phyloP scores from a whole-genome alignment of 2,888 invertebrate genomes.

The Megastigmus dorsalis region DNA sequence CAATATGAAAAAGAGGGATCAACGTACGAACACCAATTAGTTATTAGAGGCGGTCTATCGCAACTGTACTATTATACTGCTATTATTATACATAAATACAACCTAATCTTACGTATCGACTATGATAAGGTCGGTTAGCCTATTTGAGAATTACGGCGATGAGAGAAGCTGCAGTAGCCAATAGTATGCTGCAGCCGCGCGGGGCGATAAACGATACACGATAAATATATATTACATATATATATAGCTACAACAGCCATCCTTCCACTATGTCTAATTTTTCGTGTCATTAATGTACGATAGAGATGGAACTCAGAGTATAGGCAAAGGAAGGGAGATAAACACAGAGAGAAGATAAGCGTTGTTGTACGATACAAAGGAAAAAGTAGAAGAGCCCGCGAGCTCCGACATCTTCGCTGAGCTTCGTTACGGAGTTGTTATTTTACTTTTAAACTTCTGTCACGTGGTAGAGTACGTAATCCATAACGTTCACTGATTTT shows the following conservation, averaged over 20 bases:
- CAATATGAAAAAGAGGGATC: constrained; percentile 73
- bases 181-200: neutral
- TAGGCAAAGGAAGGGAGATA: neutral
- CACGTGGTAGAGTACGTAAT: neutral
- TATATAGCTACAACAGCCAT: constrained; percentile 37
- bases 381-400: neutral
- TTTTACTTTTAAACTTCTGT: neutral
- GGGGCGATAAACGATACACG: constrained; percentile 13
- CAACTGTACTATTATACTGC: constrained; percentile 62
- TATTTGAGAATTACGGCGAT: constrained; percentile 14
- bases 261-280: constrained; percentile 50
- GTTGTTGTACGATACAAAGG: no score
- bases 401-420: no score
- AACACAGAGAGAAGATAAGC: no score
- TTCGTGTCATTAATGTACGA: constrained; percentile 28
- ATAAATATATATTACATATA: constrained; percentile 3
- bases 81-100: constrained; percentile 58
- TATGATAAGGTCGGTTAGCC: constrained; percentile 45
- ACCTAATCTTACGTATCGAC: constrained; percentile 48
- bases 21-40: constrained; percentile 75
- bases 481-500: constrained; percentile 6
- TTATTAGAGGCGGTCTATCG: constrained; percentile 72
- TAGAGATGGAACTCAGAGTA: neutral
- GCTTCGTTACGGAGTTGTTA: neutral
- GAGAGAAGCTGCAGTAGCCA: constrained; percentile 12